These are phyloP conservation scores for Florisuga fusca DNA, from an alignment of 2,797 vertebrate genomes.

Conservation along the genomic window DNA sequence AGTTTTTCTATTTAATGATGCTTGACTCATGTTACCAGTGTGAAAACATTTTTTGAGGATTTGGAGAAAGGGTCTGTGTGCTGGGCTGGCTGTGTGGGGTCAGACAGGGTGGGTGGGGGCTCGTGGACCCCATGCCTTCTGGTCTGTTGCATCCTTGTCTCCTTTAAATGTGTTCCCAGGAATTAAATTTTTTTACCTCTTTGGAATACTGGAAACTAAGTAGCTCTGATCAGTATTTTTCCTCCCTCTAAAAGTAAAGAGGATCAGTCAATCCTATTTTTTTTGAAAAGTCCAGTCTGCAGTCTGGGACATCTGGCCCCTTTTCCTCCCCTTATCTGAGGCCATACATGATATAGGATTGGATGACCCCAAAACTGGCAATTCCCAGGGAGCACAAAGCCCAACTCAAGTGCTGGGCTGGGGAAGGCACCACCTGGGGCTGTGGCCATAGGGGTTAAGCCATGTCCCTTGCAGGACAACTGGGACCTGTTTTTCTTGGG, in stretches of 20 bases:
- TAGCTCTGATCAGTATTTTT: fast-evolving
- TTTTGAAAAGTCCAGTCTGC: background rate
- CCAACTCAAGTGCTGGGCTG: background rate
- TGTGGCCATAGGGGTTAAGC: fast-evolving
- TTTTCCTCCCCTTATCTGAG: background rate
- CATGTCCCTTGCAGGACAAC: background rate
- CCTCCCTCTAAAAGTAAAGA: background rate
- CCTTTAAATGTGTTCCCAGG: background rate
- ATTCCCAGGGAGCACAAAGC: background rate
- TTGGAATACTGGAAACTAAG: background rate
- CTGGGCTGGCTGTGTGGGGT: background rate
- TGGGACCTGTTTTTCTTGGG: background rate
- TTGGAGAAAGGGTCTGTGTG: background rate
- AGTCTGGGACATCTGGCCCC: background rate
- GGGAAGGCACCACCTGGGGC: background rate
- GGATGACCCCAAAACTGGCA: background rate
- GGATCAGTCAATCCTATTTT: background rate
- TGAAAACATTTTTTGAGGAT: fast-evolving
- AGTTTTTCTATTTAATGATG: background rate
- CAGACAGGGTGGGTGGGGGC: background rate
- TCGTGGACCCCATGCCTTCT: background rate
- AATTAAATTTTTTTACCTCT: background rate
- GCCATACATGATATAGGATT: fast-evolving
- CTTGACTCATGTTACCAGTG: fast-evolving
- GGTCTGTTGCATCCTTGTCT: background rate